phyloP scores from a whole-genome alignment of 2,113 vertebrate genomes.

The Boleophthalmus pectinirostris region DNA sequence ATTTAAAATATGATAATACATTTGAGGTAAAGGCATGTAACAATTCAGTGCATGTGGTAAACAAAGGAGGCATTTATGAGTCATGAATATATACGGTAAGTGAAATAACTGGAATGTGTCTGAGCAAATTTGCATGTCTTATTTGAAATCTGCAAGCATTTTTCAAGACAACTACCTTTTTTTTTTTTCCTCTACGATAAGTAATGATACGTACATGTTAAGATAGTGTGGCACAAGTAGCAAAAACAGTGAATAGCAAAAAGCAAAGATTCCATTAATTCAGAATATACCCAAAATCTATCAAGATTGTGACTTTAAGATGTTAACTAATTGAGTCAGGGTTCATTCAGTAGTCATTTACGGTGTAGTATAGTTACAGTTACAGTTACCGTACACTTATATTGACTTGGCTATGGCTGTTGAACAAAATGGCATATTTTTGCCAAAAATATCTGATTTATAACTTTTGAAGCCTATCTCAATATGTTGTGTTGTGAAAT shows the following conservation, averaged over 20 bases:
- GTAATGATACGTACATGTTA: not conserved
- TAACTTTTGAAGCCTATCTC: not conserved
- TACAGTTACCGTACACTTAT: too few species aligned
- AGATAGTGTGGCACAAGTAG: not conserved
- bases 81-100: not conserved
- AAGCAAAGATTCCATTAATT: slow-evolving; percentile 13
- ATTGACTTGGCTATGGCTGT: not conserved
- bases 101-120: slow-evolving; percentile 37
- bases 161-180: not conserved
- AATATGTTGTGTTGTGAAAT: not conserved
- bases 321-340: too few species aligned
- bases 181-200: too few species aligned
- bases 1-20: slow-evolving; percentile 3
- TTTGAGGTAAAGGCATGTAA: not conserved
- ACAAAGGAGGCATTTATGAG: not conserved
- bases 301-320: not conserved
- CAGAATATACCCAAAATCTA: not conserved
- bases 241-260: not conserved
- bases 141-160: not conserved
- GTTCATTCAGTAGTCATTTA: not conserved
- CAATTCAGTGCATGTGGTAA: slow-evolving; percentile 7
- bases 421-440: not conserved
- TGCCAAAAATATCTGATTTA: not conserved
- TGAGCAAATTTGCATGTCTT: not conserved
- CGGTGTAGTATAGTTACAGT: not conserved